phyloP scores from a whole-genome alignment of 2,113 vertebrate genomes.

The Nestor notabilis region DNA sequence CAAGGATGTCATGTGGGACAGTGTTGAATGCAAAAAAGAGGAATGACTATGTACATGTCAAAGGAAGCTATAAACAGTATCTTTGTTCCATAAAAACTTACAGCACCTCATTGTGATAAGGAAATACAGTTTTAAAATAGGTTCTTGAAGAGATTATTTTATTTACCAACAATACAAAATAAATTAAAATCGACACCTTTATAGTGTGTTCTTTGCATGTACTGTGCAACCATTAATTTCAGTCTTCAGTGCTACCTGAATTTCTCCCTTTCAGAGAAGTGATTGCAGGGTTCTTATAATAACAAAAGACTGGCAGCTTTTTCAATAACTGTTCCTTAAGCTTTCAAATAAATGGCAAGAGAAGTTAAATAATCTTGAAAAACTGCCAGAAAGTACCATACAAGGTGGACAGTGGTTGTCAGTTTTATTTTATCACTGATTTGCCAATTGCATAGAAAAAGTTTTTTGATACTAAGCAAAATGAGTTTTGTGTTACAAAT shows the following conservation, averaged over 20 bases:
- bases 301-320: background rate
- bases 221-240: background rate
- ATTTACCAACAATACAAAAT: background rate
- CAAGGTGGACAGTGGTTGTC: background rate
- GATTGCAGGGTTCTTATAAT: background rate
- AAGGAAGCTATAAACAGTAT: background rate
- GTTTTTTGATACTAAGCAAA: background rate
- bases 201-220: background rate
- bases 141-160: background rate
- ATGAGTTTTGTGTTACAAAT: background rate
- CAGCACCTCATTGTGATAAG: background rate
- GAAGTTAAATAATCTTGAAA: constrained; percentile 28
- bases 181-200: background rate
- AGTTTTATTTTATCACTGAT: constrained; percentile 33
- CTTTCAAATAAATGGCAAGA: background rate
- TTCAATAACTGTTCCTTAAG: background rate
- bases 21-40: too few relatives aligned
- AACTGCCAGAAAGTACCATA: background rate
- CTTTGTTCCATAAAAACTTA: background rate
- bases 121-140: background rate
- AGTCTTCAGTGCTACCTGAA: background rate
- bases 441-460: background rate
- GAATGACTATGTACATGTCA: background rate
- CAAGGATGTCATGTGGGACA: too few relatives aligned
- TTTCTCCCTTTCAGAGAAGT: background rate